A percentile compares a stretch with the other conserved stretches of the same genome.
These are phyloP conservation scores for Lithophane semibrunnea DNA, from an alignment of 2,888 invertebrate species.

Conservation along the genomic window DNA sequence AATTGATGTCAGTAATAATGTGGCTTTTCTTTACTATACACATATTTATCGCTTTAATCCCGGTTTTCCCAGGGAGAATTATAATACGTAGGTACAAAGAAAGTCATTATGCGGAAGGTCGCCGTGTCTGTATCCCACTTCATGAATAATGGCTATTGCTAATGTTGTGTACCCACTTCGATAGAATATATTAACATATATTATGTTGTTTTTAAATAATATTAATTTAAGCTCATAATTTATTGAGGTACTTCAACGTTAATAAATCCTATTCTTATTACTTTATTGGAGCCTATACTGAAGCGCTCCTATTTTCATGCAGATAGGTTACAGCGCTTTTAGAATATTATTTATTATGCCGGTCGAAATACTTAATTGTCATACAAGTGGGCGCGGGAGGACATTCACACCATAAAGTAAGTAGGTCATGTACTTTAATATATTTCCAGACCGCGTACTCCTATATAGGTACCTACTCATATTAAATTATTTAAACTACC, in stretches of 20 bases:
- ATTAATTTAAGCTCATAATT: not conserved
- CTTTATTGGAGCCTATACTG: not conserved
- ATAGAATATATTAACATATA: slow-evolving; percentile 38
- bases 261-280: not conserved
- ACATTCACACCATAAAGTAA: slow-evolving; percentile 42
- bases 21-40: slow-evolving; percentile 29
- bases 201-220: slow-evolving; percentile 9
- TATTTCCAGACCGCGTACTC: slow-evolving; percentile 7
- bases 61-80: slow-evolving; percentile 46
- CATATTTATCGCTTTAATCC: slow-evolving; percentile 38
- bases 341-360: slow-evolving; percentile 21
- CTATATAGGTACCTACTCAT: not conserved
- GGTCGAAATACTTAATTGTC: slow-evolving; percentile 33
- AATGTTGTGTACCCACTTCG: slow-evolving; percentile 19
- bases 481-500: not conserved
- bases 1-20: slow-evolving; percentile 25
- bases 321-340: slow-evolving; percentile 18
- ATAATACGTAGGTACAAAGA: slow-evolving; percentile 41
- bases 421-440: slow-evolving; percentile 41
- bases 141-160: slow-evolving; percentile 47
- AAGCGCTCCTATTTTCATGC: slow-evolving; percentile 9
- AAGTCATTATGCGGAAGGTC: slow-evolving; percentile 50
- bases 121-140: slow-evolving; percentile 14
- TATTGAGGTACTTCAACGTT: not conserved
- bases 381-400: slow-evolving; percentile 26